Evolutionary conservation across 2,797 vertebrate genomes (phyloP).

Genomic region (Smutsia temminckii): DNA sequence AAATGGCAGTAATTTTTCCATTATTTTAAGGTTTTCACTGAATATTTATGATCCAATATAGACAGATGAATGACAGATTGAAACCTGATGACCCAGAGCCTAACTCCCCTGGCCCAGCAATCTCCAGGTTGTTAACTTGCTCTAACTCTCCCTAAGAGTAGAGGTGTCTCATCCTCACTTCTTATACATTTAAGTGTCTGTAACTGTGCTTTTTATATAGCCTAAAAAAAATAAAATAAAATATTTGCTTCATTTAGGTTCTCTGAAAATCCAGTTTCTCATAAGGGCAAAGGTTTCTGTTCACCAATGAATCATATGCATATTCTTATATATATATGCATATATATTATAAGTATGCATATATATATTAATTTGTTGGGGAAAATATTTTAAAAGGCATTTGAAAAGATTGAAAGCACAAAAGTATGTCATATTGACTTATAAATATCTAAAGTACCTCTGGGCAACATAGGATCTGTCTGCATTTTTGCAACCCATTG

Average conservation of each 20-base stretch:
- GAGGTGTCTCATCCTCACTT: not conserved
- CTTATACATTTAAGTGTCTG: not conserved
- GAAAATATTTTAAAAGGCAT: not conserved
- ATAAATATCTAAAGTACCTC: not conserved
- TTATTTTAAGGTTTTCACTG: slow-evolving; percentile 22
- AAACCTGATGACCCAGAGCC: not conserved
- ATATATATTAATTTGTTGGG: not conserved
- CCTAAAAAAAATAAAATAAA: not conserved
- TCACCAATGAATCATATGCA: not conserved
- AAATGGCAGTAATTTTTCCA: not conserved
- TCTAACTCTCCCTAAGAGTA: not conserved
- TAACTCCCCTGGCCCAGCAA: not conserved
- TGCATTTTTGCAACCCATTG: not conserved
- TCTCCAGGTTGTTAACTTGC: not conserved
- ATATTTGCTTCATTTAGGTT: not conserved
- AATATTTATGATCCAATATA: not conserved
- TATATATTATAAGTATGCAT: too few relatives aligned
- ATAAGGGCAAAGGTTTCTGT: not conserved
- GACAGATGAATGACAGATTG: not conserved
- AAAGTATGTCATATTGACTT: not conserved
- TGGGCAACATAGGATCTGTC: not conserved
- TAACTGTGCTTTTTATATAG: not conserved
- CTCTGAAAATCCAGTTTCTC: not conserved
- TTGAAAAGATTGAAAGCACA: not conserved
- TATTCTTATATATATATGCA: not conserved